Evolutionary conservation across 2,888 invertebrate species (phyloP), one percentile per base, ranked within the genome.

Genomic region (Hypomecis punctinalis): DNA sequence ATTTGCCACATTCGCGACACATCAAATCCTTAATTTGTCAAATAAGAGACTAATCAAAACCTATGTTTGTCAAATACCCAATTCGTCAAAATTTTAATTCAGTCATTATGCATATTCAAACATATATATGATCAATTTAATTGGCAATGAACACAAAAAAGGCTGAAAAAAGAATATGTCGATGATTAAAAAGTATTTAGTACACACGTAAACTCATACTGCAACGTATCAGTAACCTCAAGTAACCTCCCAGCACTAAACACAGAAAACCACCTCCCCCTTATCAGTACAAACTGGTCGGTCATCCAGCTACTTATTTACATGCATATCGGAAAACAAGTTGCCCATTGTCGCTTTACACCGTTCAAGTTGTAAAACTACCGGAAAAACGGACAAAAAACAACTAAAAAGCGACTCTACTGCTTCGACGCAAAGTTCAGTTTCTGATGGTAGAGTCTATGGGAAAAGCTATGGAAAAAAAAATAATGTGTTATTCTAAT

Each of bases 221-320:
- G 6, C 8, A 37, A 33, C 37, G 56, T 74, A 66, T 68, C 65
- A 59, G 64, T 74, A 71, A 74, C 72, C 72, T 57, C 63, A 37
- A 67, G 56, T 73, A 71, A 70, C 64, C 66, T 70, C 54, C 65
- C 68, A 70, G 62, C 61, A 51, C 48, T 67, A 67, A 76, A 74
- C 66, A 63, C 66, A 23, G 1, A 23, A 23, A 23, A 59, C 66
- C 69, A 79, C 80, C 76, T 72, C 72, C 78, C 46, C 64, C 70
- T 85, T 88, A 86, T 86, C 82, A 67, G 60, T 72, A 75, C 71
- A 80, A 75, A 84, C 80, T 85, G 82, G 83, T 89, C 82, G 89
- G 89, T 90, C 91, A 91, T 88, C 90, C 89, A 86, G 87, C 88
- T 83, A 87, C 77, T 78, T 86, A 93, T 93, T 93, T 91, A 90